A percentile compares a stretch with the other conserved stretches of the same genome.
Evolutionary conservation across 1,140 invertebrate genomes (phyloP).

Genomic region (Macrobrachium rosenbergii): DNA sequence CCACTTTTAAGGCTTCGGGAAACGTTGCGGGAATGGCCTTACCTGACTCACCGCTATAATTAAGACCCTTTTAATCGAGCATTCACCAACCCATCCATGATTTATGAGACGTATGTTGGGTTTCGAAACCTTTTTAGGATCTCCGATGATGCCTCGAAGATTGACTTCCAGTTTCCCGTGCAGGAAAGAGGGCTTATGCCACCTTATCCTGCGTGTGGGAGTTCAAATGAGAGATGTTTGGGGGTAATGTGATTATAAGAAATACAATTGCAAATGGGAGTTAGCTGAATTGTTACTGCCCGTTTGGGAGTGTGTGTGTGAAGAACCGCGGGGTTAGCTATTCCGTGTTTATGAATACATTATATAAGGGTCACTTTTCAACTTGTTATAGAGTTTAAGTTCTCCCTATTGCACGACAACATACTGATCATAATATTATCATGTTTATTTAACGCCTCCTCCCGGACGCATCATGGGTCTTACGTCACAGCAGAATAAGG

Average conservation of each 20-base stretch:
- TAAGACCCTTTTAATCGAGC: slow-evolving; percentile 32
- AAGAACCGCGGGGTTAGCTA: slow-evolving; percentile 21
- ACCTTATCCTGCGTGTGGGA: background rate
- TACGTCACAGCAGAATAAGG: no score
- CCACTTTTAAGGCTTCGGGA: slow-evolving; percentile 33
- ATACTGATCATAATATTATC: slow-evolving; percentile 25
- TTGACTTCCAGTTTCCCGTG: no score
- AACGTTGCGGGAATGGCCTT: slow-evolving; percentile 16
- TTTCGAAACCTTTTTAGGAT: background rate
- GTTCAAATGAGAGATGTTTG: background rate
- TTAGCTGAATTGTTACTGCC: slow-evolving; percentile 34
- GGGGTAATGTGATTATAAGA: background rate
- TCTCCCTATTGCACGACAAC: slow-evolving; percentile 10
- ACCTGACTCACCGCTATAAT: slow-evolving; percentile 16
- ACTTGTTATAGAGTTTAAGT: background rate
- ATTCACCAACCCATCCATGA: background rate
- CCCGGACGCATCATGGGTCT: no score
- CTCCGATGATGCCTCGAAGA: no score
- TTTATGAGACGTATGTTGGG: no score
- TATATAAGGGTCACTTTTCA: slow-evolving; percentile 27
- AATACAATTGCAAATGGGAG: slow-evolving; percentile 40
- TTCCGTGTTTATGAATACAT: slow-evolving; percentile 39
- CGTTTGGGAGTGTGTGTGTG: slow-evolving; percentile 38
- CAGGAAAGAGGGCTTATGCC: background rate
- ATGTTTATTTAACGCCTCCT: background rate